These are phyloP conservation scores for Macrosiphum euphorbiae DNA, from an alignment of 2,888 invertebrate genomes.

Conservation along the genomic window DNA sequence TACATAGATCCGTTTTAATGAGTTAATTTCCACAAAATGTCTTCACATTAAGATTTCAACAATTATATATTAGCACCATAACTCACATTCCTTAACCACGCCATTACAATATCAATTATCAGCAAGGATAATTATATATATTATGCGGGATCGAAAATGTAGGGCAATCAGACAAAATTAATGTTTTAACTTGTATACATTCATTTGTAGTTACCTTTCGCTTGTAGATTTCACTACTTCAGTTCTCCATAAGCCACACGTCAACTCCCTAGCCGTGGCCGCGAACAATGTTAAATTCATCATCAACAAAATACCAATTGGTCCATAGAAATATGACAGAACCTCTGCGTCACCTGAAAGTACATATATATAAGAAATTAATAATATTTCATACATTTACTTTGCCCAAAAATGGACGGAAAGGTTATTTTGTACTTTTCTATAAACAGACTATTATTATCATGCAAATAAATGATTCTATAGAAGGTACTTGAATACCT, in stretches of 20 bases:
- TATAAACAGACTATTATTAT: neutral
- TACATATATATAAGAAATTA: constrained; percentile 1
- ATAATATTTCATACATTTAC: neutral
- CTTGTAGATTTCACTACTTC: constrained; percentile 89
- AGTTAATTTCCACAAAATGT: neutral
- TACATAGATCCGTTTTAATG: neutral
- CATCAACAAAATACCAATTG: constrained; percentile 83
- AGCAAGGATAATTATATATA: neutral
- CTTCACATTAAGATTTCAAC: neutral
- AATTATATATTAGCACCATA: constrained; percentile 3
- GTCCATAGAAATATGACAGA: constrained; percentile 87
- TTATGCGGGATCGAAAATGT: neutral
- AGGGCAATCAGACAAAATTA: neutral
- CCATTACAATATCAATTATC: neutral
- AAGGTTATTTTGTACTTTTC: neutral
- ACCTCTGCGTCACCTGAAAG: constrained; percentile 81
- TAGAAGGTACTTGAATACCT: constrained; percentile 29
- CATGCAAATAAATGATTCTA: neutral
- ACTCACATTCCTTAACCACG: constrained; percentile 4
- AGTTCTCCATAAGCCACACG: constrained; percentile 89
- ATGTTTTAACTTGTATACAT: neutral
- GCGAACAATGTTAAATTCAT: constrained; percentile 85
- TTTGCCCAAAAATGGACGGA: constrained; percentile 31
- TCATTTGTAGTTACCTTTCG: constrained; percentile 75
- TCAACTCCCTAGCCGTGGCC: constrained; percentile 86